Percentiles rank a stretch among this genome's conserved stretches.
Evolutionary conservation across 2,797 vertebrate genomes (phyloP).

Genomic region (Coluber constrictor): DNA sequence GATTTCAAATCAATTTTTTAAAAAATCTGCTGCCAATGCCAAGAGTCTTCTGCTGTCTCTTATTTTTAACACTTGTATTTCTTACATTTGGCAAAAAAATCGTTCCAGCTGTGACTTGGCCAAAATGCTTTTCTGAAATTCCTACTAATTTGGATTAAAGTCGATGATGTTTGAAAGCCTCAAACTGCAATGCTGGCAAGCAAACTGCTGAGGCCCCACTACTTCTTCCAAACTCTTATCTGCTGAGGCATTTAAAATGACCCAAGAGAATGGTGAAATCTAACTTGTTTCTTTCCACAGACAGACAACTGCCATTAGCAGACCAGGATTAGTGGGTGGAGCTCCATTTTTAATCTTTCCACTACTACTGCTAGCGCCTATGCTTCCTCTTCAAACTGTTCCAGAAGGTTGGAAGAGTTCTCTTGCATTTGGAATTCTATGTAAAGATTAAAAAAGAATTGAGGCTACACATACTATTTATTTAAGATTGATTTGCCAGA

Average conservation of each 20-base stretch:
- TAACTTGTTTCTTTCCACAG: not conserved
- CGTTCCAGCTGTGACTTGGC: constrained; percentile 63
- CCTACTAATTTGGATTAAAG: constrained; percentile 72
- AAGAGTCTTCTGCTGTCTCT: constrained; percentile 36
- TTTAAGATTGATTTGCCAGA: not conserved
- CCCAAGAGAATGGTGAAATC: constrained; percentile 16
- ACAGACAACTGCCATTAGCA: not conserved
- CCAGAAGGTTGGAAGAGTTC: not conserved
- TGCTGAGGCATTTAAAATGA: constrained; percentile 46
- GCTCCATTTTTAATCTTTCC: not conserved
- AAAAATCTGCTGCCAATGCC: constrained; percentile 35
- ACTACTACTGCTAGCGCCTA: not conserved
- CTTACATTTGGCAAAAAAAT: constrained; percentile 62
- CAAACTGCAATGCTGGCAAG: constrained; percentile 61
- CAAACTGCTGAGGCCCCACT: constrained; percentile 54
- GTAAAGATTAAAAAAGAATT: not conserved
- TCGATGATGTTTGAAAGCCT: constrained; percentile 64
- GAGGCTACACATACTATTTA: constrained; percentile 3
- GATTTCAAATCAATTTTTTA: constrained; percentile 50
- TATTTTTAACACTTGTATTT: constrained; percentile 50
- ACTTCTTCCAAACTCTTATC: constrained; percentile 66
- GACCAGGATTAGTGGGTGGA: not conserved
- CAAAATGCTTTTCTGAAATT: constrained; percentile 66
- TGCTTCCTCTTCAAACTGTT: not conserved
- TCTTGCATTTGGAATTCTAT: not conserved